Evolutionary conservation across 1,140 invertebrate genomes (phyloP).

Genomic region (Pseudomyrmex gracilis): DNA sequence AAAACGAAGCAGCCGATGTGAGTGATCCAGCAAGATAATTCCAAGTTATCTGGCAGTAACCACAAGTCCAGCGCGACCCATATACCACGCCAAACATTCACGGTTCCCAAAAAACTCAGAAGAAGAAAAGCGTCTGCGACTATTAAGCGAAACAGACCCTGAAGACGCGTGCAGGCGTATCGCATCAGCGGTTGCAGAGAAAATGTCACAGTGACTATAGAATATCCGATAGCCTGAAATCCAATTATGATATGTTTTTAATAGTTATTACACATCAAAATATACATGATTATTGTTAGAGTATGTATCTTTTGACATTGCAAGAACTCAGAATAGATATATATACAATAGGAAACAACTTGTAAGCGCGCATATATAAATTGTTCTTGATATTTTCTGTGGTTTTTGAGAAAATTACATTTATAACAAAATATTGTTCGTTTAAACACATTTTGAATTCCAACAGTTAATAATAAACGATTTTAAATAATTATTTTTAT

Average conservation of each 20-base stretch:
- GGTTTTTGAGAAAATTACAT: too few species aligned
- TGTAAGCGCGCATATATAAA: too few species aligned
- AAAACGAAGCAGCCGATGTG: constrained; percentile 90
- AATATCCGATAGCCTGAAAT: constrained; percentile 91
- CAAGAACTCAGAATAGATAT: background rate
- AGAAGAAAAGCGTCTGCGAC: constrained; percentile 91
- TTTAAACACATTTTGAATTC: too few species aligned
- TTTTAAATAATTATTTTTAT: too few species aligned
- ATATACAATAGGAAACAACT: too few species aligned
- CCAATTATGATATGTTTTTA: background rate
- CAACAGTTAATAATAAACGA: too few species aligned
- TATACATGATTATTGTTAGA: too few species aligned
- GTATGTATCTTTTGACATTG: background rate
- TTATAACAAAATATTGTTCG: too few species aligned
- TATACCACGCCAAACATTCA: constrained; percentile 94
- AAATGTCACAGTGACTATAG: constrained; percentile 90
- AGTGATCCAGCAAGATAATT: constrained; percentile 91
- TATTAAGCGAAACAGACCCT: constrained; percentile 88
- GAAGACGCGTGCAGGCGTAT: constrained; percentile 88
- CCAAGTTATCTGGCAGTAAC: constrained; percentile 90
- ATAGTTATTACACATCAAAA: background rate
- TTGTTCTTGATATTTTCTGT: too few species aligned
- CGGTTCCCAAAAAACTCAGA: constrained; percentile 91
- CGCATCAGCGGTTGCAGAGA: constrained; percentile 90
- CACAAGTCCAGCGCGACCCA: constrained; percentile 93